Conservation (phyloP, 2,113 vertebrate genomes). For the Phainopepla nitens region DNA sequence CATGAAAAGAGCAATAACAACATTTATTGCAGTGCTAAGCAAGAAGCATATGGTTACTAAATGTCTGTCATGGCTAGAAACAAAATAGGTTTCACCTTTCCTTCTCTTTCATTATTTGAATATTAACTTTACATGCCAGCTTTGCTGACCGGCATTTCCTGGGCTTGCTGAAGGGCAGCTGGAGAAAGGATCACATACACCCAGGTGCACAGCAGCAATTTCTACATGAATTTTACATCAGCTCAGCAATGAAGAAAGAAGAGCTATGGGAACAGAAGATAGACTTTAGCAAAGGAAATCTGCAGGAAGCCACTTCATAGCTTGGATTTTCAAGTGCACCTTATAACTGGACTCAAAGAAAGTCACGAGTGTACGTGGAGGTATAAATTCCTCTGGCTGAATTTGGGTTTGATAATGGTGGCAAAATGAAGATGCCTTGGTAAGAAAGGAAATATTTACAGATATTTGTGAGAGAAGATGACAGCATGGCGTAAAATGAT, state of each 20-base stretch:
- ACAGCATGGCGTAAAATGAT: not conserved
- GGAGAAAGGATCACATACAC: not conserved
- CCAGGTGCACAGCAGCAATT: not conserved
- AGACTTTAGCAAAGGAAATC: not conserved
- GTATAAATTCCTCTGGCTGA: not conserved
- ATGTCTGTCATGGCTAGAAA: not conserved
- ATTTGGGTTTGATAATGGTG: not conserved
- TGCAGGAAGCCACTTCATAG: not conserved
- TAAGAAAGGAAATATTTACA: not conserved
- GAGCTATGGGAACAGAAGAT: not conserved
- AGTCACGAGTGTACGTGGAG: not conserved
- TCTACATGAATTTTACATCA: not conserved
- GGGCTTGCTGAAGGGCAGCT: not conserved
- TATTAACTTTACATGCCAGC: not conserved
- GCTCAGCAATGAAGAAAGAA: not conserved
- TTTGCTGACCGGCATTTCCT: not conserved
- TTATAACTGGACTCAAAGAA: not conserved
- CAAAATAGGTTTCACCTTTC: not conserved
- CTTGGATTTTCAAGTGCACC: not conserved
- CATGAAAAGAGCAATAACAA: not conserved
- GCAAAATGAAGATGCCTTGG: not conserved
- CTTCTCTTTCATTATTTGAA: not conserved
- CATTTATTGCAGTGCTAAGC: not conserved
- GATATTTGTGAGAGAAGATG: not conserved
- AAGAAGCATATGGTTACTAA: not conserved